These are phyloP conservation scores for Willowsia nigromaculata DNA, from an alignment of 2,888 invertebrate genomes.

Conservation along the genomic window DNA sequence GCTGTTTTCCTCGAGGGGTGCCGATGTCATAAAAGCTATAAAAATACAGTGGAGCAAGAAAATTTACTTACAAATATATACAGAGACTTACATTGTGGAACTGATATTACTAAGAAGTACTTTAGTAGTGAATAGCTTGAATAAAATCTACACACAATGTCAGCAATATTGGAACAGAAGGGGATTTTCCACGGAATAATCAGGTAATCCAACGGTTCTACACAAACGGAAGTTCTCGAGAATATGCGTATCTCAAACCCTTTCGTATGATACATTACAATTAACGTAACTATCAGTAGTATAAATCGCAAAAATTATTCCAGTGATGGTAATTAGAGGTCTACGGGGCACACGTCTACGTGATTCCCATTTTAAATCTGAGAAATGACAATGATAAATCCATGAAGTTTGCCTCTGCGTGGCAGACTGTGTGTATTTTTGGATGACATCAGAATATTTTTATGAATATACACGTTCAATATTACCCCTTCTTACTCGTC, in stretches of 20 bases:
- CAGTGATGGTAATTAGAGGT: constrained; percentile 62
- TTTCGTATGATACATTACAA: constrained; percentile 34
- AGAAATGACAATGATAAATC: constrained; percentile 61
- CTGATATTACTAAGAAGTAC: too few species aligned
- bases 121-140: too few species aligned
- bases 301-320: constrained; percentile 62
- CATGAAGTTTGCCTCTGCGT: constrained; percentile 24
- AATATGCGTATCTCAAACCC: constrained; percentile 25
- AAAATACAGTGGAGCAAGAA: neutral
- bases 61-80: too few species aligned
- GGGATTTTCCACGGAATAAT: neutral
- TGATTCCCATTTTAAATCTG: constrained; percentile 57
- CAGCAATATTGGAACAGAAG: too few species aligned
- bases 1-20: neutral
- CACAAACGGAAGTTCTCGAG: constrained; percentile 44
- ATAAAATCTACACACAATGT: too few species aligned
- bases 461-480: neutral
- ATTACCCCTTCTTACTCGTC: constrained; percentile 30
- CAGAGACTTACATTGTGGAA: too few species aligned
- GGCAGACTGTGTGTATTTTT: neutral
- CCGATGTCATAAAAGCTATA: neutral
- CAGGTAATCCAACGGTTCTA: neutral
- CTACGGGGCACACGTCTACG: constrained; percentile 57
- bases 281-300: constrained; percentile 34
- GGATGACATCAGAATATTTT: constrained; percentile 48